Evolutionary conservation across 2,797 vertebrate genomes (phyloP).

Genomic region (Nothura maculosa): DNA sequence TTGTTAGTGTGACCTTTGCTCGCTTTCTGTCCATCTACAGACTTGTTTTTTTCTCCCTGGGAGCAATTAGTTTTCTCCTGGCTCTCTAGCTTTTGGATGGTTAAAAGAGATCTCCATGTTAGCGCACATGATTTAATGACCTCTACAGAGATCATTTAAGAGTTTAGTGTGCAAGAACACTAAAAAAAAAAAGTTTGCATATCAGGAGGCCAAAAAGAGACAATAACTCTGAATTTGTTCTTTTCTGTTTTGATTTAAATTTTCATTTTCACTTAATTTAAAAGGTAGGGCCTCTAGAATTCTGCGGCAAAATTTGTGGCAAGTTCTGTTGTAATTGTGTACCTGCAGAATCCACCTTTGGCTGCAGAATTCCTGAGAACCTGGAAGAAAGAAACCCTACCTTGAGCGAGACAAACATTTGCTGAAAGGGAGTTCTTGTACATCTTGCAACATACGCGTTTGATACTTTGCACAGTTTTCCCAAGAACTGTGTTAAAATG

Average conservation of each 20-base stretch:
- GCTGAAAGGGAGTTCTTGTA: conserved; percentile 81
- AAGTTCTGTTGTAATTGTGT: conserved; percentile 84
- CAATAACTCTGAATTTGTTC: neutral
- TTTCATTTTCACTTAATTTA: conserved; percentile 65
- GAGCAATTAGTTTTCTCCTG: conserved; percentile 59
- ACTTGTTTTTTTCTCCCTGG: conserved; percentile 4
- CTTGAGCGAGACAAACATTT: conserved; percentile 82
- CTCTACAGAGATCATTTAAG: neutral
- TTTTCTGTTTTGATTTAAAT: conserved; percentile 53
- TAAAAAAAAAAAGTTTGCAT: neutral
- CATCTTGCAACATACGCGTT: conserved; percentile 73
- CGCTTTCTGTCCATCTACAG: conserved; percentile 31
- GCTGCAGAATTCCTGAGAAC: conserved; percentile 85
- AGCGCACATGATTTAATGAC: neutral
- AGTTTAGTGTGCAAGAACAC: conserved; percentile 38
- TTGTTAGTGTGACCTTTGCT: conserved; percentile 62
- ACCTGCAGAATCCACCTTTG: conserved; percentile 86
- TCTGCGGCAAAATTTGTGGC: conserved; percentile 83
- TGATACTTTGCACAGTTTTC: conserved; percentile 47
- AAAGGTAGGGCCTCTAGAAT: conserved; percentile 81
- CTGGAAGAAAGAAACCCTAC: conserved; percentile 85
- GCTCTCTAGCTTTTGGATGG: neutral
- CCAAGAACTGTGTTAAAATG: conserved; percentile 55
- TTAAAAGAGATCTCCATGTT: conserved; percentile 48
- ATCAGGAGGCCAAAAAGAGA: conserved; percentile 3